Conservation (phyloP, 1,140 invertebrate species). For the Bilobella aurantiaca region DNA sequence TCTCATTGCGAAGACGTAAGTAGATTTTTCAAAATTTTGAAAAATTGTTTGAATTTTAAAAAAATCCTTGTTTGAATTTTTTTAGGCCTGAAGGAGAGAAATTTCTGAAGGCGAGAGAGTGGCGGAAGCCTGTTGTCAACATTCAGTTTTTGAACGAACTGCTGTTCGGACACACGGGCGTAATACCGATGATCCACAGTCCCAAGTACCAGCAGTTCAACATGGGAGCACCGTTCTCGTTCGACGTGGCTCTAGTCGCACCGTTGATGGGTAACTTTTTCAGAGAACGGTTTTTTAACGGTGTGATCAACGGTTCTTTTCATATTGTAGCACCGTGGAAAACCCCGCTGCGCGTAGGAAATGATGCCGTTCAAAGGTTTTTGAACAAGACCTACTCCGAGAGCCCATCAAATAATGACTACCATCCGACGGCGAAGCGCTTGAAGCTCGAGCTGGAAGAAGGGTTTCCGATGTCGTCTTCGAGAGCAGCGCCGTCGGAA, state of each 20-base stretch:
- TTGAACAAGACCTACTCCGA: slow-evolving; percentile 20
- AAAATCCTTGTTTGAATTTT: slow-evolving; percentile 13
- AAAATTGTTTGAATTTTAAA: slow-evolving; percentile 5
- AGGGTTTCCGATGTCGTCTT: background rate
- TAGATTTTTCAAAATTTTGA: slow-evolving; percentile 12
- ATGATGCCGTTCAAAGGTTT: slow-evolving; percentile 65
- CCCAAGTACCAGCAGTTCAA: slow-evolving; percentile 80
- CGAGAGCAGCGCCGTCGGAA: background rate
- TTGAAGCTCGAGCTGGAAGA: background rate
- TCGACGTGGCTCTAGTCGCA: slow-evolving; percentile 73
- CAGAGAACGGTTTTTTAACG: too few species aligned
- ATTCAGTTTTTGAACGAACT: slow-evolving; percentile 88
- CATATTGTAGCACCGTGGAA: slow-evolving; percentile 70
- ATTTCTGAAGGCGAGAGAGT: slow-evolving; percentile 79
- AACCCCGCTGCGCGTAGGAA: slow-evolving; percentile 75
- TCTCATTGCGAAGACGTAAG: slow-evolving; percentile 49
- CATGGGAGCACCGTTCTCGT: slow-evolving; percentile 64
- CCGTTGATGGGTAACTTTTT: slow-evolving; percentile 76
- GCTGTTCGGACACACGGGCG: slow-evolving; percentile 69
- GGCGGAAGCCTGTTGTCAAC: slow-evolving; percentile 73
- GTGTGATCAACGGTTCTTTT: slow-evolving; percentile 1
- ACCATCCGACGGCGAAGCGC: background rate
- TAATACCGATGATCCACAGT: slow-evolving; percentile 65
- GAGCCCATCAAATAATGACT: background rate
- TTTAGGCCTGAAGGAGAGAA: slow-evolving; percentile 71